Base-by-base conservation (phyloP, 2,888 invertebrate genomes). In the Drosophila testacea region DNA sequence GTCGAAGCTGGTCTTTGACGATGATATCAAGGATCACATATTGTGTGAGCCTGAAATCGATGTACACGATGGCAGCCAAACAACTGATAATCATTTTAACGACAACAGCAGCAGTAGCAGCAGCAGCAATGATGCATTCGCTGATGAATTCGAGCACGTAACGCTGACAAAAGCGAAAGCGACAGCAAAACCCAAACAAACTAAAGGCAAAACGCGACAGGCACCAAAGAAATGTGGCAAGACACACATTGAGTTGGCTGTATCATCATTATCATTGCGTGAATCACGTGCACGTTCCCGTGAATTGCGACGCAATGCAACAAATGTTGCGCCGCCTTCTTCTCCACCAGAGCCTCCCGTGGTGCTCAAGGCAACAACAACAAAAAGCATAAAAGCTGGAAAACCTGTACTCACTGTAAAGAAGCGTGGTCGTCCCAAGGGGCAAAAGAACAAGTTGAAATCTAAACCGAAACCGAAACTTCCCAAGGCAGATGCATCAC, bases 41-140 rank as follows among this genome's bases (percentile, higher is more conserved):
- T 32, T 90, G 0, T 84, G 88, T 27, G 90, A 86, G 30, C 88
- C 88, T 0, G 89, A 89, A 38, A 90, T 89, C 6, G 88, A 89
- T 62, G 89, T 78, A 4, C 38, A 65, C 13, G 7, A 6, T 32
- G 32, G 32, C 32, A 32, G 32, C 32, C 32, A 32, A 32, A 6
- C 32, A 32, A 6, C 56, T 34, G 28, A 22, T 11, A 22, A 52
- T 22, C 27, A 42, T 4, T 48, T 32, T 27, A 56, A 50, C 42
- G 51, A 27, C 11, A 47, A n/a, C 44, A 55, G 39, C 32, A 22
- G 38, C n/a, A 22, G 22, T 2, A 32, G 6, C 0, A 32, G 32
- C 32, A 32, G 6, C 6, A 32, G 34, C 22, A 22, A 44, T 9
- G 48, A 46, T 48, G 51, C 66, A 6, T 65, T 72, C n/a, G 60